phyloP scores from a whole-genome alignment of 2,797 vertebrate genomes.

The Corythornis leucogaster region DNA sequence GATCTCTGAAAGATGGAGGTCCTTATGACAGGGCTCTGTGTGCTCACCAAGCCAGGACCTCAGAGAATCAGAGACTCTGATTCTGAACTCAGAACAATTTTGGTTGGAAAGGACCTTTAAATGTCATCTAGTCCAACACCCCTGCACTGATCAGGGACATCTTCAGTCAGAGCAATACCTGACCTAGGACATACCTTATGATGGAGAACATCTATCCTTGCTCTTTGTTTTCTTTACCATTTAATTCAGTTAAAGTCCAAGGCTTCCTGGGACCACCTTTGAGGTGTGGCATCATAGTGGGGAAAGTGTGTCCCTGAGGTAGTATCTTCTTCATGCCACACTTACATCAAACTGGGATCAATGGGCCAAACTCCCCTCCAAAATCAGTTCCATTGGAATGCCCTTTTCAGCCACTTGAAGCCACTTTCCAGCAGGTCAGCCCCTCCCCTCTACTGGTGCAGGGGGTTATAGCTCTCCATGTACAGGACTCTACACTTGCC shows the following conservation, averaged over 20 bases:
- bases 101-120: background rate
- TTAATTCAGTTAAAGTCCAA: background rate
- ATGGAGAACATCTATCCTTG: background rate
- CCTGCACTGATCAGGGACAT: background rate
- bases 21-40: background rate
- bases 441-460: no score
- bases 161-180: rapidly evolving
- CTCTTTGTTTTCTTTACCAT: background rate
- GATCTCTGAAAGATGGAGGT: background rate
- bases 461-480: no score
- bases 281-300: rapidly evolving
- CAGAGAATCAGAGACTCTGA: no score
- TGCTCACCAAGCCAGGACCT: background rate
- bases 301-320: background rate
- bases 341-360: background rate
- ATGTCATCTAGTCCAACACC: background rate
- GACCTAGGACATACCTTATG: rapidly evolving
- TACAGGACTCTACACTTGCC: no score
- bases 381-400: rapidly evolving
- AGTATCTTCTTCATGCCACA: background rate
- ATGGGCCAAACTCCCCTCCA: background rate
- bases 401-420: background rate
- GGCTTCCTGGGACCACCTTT: background rate
- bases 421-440: no score
- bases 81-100: no score